Conservation (phyloP, 2,888 invertebrate genomes). For the Sicus ferrugineus region DNA sequence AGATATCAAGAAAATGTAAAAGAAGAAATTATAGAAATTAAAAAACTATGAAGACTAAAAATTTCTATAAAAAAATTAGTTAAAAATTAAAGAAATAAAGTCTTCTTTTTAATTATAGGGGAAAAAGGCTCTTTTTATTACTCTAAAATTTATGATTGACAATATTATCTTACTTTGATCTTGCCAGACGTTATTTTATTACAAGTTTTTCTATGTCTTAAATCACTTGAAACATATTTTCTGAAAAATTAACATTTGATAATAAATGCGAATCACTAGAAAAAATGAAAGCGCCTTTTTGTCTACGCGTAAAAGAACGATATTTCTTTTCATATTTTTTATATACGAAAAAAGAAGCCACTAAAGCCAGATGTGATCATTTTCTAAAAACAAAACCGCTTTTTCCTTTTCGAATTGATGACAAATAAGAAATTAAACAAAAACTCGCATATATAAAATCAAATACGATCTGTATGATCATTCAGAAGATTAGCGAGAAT, state of each 20-base stretch:
- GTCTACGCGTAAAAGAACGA: neutral
- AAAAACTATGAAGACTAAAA: no score
- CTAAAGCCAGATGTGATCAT: conserved; percentile 4
- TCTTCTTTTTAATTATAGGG: no score
- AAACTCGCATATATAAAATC: neutral
- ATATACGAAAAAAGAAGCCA: neutral
- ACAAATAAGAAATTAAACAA: neutral
- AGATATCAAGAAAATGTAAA: neutral
- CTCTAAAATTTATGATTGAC: no score
- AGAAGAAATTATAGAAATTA: neutral
- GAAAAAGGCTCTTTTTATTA: no score
- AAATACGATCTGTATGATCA: neutral
- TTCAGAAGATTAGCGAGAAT: neutral
- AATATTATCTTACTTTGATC: no score
- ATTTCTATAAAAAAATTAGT: no score
- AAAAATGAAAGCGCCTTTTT: neutral
- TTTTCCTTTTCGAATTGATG: neutral
- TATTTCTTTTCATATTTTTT: no score
- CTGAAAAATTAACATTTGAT: neutral
- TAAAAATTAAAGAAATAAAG: neutral
- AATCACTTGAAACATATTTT: no score
- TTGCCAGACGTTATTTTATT: no score
- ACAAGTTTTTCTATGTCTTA: no score
- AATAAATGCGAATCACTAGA: neutral
- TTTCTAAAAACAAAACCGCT: conserved; percentile 1